Evolutionary conservation across 2,797 vertebrate genomes (phyloP), one percentile per base, ranked within the genome.

Genomic region (Phataginus tricuspis): DNA sequence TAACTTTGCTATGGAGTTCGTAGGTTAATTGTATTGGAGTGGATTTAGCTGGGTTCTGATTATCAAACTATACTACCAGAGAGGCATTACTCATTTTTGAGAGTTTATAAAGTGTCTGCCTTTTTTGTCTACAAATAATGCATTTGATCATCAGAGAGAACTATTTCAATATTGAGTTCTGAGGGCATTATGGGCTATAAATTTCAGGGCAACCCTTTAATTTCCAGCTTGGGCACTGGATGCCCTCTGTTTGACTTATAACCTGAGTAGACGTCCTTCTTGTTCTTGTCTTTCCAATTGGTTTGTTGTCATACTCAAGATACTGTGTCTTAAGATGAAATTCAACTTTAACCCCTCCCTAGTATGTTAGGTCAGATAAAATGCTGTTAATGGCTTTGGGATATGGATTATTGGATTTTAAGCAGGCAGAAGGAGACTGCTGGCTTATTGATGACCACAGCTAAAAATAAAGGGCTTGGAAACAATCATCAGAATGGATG

Each of bases 11-110:
- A 2, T 57, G 21, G 49, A 69, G 51, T 93, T 95, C 90, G 49
- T 80, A 34, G 61, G 84, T 79, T 92, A 94, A 87, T 93, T 96
- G 85, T 85, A 90, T 75, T 90, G 37, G 12, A 31, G 27, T 94
- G 25, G 27, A 84, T 78, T 97, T 95, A 90, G 19, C 23, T 71
- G 57, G 16, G 18, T 86, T 95, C 59, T 86, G 18, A 89, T 78
- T 53, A 93, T 94, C 85, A 86, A 79, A 68, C 45, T 94, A 93
- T 92, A 89, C 87, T 91, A 55, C 11, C 18, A 80, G 42, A 86
- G 42, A 87, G 45, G 45, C 11, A 74, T 51, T 37, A 45, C 91
- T 91, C 74, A 82, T 49, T 64, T 96, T 91, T 84, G 45, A 94
- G 71, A 88, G 14, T 68, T n/a, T 69, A 1, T 87, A 34, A 69